Base-by-base conservation (phyloP, 2,113 vertebrate genomes). In the Climacteris rufus region DNA sequence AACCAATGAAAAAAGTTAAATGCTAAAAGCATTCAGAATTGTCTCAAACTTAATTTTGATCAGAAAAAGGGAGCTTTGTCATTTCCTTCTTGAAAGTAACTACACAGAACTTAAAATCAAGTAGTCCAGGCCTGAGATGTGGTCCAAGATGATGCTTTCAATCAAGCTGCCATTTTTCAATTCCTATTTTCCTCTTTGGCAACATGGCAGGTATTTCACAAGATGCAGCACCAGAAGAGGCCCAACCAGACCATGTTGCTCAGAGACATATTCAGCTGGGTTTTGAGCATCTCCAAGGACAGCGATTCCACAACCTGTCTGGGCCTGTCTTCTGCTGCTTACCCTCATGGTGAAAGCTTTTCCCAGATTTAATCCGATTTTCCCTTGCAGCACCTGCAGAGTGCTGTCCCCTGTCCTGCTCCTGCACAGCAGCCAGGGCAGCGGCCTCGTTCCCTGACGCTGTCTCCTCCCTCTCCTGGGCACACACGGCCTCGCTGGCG, bases 241-340 rank as follows among this genome's bases (percentile, higher is more conserved):
- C 54, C 60, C 61, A 66, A 40, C 6, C 5, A 44, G 42, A 45
- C 10, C 17, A 4, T 0, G 4, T 4, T 50, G 25, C 50, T 53
- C 9, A 24, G 52, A 74, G 60, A 14, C 74, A 44, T 2, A n/a
- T 7, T 18, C 49, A 50, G 13, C 2, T 68, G 68, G 20, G 30
- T 40, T 68, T n/a, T 68, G 39, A 68, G 47, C 44, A 54, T 24
- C 63, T 37, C 52, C 49, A 81, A 42, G 77, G 66, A 64, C 25
- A 59, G 33, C 0, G 0, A 65, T 18, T 31, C 76, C 57, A 79
- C 8, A 50, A 3, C 35, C 15, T 12, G 7, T 10, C 42, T 44
- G 50, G 37, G 56, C 31, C 37, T 1, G 3, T 56, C 23, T 64
- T 30, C 60, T 39, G 11, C 16, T 17, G 13, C 37, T 52, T 24